These are phyloP conservation scores for Rhagium mordax DNA, from an alignment of 2,888 invertebrate genomes.

Conservation along the genomic window DNA sequence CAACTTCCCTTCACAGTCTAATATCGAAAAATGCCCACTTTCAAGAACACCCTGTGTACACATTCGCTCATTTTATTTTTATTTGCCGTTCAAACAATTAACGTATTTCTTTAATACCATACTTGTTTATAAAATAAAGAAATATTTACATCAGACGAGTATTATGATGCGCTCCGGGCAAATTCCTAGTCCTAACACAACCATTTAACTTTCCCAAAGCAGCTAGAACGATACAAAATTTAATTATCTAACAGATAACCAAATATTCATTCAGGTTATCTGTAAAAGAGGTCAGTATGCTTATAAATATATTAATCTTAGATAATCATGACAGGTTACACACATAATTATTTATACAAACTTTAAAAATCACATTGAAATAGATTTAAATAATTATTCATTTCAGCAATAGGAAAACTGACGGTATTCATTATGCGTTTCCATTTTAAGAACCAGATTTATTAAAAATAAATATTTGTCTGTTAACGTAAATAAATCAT, in stretches of 20 bases:
- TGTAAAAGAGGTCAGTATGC: neutral
- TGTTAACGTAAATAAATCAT: slow-evolving; percentile 8
- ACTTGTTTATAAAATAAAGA: no score
- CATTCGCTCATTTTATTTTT: no score
- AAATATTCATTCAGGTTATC: neutral
- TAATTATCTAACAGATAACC: neutral
- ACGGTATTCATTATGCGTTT: slow-evolving; percentile 7
- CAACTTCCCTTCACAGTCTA: no score
- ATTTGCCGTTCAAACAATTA: no score
- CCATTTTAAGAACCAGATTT: neutral
- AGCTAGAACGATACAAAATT: neutral
- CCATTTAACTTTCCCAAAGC: neutral
- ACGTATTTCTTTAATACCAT: no score
- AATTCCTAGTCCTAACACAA: neutral
- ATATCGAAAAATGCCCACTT: no score
- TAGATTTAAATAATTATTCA: slow-evolving; percentile 20
- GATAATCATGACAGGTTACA: slow-evolving; percentile 14
- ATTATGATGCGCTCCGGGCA: no score
- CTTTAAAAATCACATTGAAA: neutral
- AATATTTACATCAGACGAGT: no score
- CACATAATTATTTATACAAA: neutral
- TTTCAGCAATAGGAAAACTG: slow-evolving; percentile 3
- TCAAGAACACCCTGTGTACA: no score
- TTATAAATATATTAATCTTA: slow-evolving; percentile 15
- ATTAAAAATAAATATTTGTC: slow-evolving; percentile 10